These are phyloP conservation scores for Drosophila putrida DNA, from an alignment of 2,888 invertebrate species.

Conservation along the genomic window DNA sequence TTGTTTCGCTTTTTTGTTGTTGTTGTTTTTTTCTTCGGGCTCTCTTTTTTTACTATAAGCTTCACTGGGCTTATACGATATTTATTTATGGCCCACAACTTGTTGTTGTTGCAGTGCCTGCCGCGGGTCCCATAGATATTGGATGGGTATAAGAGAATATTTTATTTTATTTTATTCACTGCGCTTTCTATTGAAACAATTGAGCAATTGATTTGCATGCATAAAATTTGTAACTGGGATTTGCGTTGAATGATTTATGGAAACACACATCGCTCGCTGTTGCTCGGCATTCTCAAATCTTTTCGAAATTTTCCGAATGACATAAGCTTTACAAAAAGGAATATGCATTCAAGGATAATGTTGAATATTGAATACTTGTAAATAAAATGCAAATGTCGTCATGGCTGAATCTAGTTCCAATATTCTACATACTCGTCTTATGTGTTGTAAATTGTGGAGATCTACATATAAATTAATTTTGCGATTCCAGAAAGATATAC, in stretches of 20 bases:
- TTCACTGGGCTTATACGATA: slow-evolving; percentile 70
- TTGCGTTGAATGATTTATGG: slow-evolving; percentile 75
- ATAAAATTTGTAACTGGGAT: slow-evolving; percentile 75
- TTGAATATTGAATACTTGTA: too few species aligned
- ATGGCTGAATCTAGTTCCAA: too few species aligned
- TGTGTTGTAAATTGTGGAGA: background rate
- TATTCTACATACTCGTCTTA: too few species aligned
- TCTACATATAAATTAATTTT: background rate
- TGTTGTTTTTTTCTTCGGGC: slow-evolving; percentile 7
- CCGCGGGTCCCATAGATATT: background rate
- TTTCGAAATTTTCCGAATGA: slow-evolving; percentile 34
- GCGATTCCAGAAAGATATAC: background rate
- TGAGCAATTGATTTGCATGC: slow-evolving; percentile 78
- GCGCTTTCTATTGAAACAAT: slow-evolving; percentile 69
- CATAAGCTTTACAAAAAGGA: slow-evolving; percentile 5
- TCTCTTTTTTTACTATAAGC: slow-evolving; percentile 33
- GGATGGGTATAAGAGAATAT: slow-evolving; percentile 15
- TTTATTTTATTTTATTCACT: slow-evolving; percentile 61
- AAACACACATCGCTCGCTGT: slow-evolving; percentile 45
- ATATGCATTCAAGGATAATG: background rate
- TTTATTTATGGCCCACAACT: slow-evolving; percentile 75
- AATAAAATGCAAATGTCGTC: too few species aligned
- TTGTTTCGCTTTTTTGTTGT: slow-evolving; percentile 36
- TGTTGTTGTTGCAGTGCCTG: slow-evolving; percentile 59
- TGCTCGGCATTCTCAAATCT: slow-evolving; percentile 13